Evolutionary conservation across 2,797 vertebrate genomes (phyloP).

Genomic region (Micropoecilia bifurca): DNA sequence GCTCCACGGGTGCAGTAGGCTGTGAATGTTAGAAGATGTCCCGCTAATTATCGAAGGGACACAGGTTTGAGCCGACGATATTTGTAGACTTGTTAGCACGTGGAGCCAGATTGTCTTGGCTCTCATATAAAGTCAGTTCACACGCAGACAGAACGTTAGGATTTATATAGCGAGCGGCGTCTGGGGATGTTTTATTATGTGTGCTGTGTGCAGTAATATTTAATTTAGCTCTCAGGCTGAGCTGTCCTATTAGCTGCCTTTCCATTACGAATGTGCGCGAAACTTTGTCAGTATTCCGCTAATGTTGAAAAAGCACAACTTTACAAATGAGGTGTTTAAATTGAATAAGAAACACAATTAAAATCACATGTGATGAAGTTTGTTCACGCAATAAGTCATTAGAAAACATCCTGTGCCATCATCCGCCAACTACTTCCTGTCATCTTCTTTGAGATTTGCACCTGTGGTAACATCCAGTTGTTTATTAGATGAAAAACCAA

Average conservation of each 20-base stretch:
- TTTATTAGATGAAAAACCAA: no score
- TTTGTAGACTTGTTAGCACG: slow-evolving; percentile 44
- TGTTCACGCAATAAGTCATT: no score
- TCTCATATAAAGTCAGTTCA: slow-evolving; percentile 21
- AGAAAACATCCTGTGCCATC: no score
- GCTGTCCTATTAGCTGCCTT: neutral
- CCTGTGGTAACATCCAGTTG: no score
- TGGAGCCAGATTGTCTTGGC: slow-evolving; percentile 49
- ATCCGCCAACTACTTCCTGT: no score
- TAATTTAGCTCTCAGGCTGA: neutral
- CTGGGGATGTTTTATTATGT: neutral
- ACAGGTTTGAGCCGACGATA: slow-evolving; percentile 51
- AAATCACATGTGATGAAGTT: no score
- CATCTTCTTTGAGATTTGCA: no score
- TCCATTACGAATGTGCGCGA: no score
- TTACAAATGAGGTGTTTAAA: no score
- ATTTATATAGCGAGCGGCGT: neutral
- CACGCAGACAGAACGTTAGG: slow-evolving; percentile 2
- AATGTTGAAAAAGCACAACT: no score
- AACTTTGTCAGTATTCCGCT: no score
- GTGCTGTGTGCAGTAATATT: neutral
- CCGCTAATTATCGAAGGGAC: slow-evolving; percentile 59
- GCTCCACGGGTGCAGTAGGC: slow-evolving; percentile 48
- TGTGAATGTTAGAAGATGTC: slow-evolving; percentile 61
- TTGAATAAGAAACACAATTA: no score